Conservation (phyloP, 1,140 invertebrate genomes). For the Ganaspis sp. region DNA sequence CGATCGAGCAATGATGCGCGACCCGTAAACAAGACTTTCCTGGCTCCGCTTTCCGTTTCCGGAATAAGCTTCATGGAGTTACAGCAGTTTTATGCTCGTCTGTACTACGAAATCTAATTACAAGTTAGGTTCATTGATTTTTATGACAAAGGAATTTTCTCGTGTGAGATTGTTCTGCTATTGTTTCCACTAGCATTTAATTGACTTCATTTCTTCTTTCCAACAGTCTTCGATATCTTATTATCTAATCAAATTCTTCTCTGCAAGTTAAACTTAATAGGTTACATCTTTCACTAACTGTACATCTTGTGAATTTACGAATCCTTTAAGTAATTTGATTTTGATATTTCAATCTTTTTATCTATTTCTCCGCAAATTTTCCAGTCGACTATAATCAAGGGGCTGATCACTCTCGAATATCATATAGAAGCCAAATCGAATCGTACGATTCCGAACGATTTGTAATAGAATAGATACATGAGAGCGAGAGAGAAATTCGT, state of each 20-base stretch:
- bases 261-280: no score
- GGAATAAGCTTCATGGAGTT: conserved; percentile 30
- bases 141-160: background rate
- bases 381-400: no score
- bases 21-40: conserved; percentile 63
- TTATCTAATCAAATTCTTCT: background rate
- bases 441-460: no score
- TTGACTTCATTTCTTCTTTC: background rate
- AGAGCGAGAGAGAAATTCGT: no score
- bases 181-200: background rate
- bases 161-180: conserved; percentile 19
- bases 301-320: no score
- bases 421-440: no score
- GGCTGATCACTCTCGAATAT: no score
- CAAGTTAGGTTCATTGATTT: conserved; percentile 20
- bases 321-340: no score
- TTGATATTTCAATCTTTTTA: no score
- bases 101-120: conserved; percentile 5
- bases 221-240: background rate
- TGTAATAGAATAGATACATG: no score
- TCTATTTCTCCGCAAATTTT: no score
- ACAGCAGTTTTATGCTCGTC: conserved; percentile 7
- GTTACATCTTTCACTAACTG: no score
- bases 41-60: conserved; percentile 15
- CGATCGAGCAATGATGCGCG: conserved; percentile 63